Base-by-base conservation (phyloP, 2,888 invertebrate genomes). In the Hemaris fuciformis region DNA sequence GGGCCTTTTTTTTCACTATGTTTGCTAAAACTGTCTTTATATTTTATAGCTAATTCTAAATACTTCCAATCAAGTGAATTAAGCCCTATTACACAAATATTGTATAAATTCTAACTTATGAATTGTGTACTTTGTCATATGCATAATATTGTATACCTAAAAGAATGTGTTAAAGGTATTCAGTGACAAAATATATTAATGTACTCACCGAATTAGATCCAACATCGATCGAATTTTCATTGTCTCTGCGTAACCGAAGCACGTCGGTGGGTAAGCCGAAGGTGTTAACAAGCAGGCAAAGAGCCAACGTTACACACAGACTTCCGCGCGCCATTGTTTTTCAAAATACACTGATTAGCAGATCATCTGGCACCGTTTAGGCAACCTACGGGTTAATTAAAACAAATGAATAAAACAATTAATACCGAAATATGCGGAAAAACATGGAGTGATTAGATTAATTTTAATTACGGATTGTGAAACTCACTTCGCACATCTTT, bases 291-390 rank as follows among this genome's bases (percentile, higher is more conserved):
- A 89, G 41, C 25, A 91, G 64, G 25, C 78, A 80, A 1, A 80
- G 42, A 15, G 74, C 81, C 41, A 89, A 63, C 23, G 81, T 58
- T 22, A 77, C 62, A 25, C 76, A 68, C 1, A 85, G 45, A 65
- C 72, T 73, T 64, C 74, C 69, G 57, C 79, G 74, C 72, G 71
- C 77, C 91, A 91, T 90, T 64, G 68, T 76, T 66, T 63, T 62
- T 43, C 23, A 53, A 61, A 71, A 74, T 75, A 67, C 64, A 80
- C 76, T 72, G 65, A 68, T 68, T 20, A 7, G n/a, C 13, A 42
- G 57, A 38, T 46, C n/a, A 57, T 53, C 53, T 31, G 27, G 59
- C 57, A 62, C 23, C 60, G 23, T 25, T 23, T 25, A 20, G 7
- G 41, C 38, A 57, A 38, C 48, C 18, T 41, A 53, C n/a, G 15